Conservation (phyloP, 2,888 invertebrate genomes). For the Drosophila infuscata region DNA sequence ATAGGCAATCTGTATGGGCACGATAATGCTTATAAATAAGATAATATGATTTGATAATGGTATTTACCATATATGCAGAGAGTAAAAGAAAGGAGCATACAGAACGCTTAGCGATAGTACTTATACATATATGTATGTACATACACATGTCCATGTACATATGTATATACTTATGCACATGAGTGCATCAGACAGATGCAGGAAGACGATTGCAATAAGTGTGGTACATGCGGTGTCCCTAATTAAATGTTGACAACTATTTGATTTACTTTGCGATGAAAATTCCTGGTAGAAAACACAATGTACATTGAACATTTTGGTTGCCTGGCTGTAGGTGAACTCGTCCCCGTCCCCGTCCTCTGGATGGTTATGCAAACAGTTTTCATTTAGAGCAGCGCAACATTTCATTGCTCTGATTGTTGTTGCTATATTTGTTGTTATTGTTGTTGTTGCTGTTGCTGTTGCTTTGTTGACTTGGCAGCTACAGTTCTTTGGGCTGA, state of each 20-base stretch:
- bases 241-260: slow-evolving; percentile 52
- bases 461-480: slow-evolving; percentile 60
- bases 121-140: not conserved
- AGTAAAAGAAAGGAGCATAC: slow-evolving; percentile 62
- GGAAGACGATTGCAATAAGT: slow-evolving; percentile 4
- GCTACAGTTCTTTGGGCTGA: slow-evolving; percentile 36
- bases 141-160: not conserved
- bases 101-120: slow-evolving; percentile 5
- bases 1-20: slow-evolving; percentile 83
- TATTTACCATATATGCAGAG: slow-evolving; percentile 84
- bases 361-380: slow-evolving; percentile 69
- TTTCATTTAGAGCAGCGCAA: slow-evolving; percentile 69
- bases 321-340: slow-evolving; percentile 17
- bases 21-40: slow-evolving; percentile 84
- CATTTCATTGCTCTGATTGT: slow-evolving; percentile 54
- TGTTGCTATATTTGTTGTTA: slow-evolving; percentile 34
- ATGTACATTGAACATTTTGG: slow-evolving; percentile 20
- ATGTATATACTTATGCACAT: not conserved
- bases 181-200: slow-evolving; percentile 27
- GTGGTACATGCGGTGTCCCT: slow-evolving; percentile 42
- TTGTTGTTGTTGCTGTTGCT: slow-evolving; percentile 29
- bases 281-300: slow-evolving; percentile 39
- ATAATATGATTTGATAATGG: slow-evolving; percentile 85
- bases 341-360: slow-evolving; percentile 16
- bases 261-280: slow-evolving; percentile 33